A percentile compares a stretch with the other conserved stretches of the same genome.
Conservation (phyloP, 2,888 invertebrate species). For the Xanthorhoe spadicearia region DNA sequence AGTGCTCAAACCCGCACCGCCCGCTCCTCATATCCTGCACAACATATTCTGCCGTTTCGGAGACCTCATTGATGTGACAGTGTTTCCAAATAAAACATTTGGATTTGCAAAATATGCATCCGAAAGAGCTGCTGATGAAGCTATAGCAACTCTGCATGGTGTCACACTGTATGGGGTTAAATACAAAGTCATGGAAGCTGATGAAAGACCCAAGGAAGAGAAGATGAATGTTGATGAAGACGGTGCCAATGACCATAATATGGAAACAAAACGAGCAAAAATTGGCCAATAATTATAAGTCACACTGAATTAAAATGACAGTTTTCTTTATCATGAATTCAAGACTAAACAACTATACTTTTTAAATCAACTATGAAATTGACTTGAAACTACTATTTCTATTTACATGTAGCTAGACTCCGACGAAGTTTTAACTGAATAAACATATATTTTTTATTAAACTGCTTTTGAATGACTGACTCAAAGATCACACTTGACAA, state of each 20-base stretch:
- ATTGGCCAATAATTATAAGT: conserved; percentile 42
- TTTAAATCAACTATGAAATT: background rate
- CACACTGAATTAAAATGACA: background rate
- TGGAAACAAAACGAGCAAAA: conserved; percentile 66
- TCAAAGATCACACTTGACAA: background rate
- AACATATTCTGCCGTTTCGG: conserved; percentile 97
- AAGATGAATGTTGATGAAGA: conserved; percentile 48
- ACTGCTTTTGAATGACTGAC: conserved; percentile 24
- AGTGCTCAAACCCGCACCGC: conserved; percentile 87
- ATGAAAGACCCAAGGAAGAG: conserved; percentile 84
- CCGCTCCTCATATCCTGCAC: conserved; percentile 90
- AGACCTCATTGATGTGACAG: conserved; percentile 94
- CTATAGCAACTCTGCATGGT: conserved; percentile 90
- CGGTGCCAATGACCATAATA: conserved; percentile 51
- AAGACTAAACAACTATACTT: background rate
- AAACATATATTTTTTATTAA: conserved; percentile 1
- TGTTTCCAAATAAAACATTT: conserved; percentile 95
- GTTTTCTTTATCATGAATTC: background rate
- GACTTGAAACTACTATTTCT: conserved; percentile 5
- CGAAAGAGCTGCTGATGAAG: conserved; percentile 90
- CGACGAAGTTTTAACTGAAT: conserved; percentile 5
- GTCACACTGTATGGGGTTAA: conserved; percentile 92
- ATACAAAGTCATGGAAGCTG: conserved; percentile 95
- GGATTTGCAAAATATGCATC: conserved; percentile 96
- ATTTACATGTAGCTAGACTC: background rate